phyloP scores from a whole-genome alignment of 2,888 invertebrate genomes.

The Pyrrhia umbra region DNA sequence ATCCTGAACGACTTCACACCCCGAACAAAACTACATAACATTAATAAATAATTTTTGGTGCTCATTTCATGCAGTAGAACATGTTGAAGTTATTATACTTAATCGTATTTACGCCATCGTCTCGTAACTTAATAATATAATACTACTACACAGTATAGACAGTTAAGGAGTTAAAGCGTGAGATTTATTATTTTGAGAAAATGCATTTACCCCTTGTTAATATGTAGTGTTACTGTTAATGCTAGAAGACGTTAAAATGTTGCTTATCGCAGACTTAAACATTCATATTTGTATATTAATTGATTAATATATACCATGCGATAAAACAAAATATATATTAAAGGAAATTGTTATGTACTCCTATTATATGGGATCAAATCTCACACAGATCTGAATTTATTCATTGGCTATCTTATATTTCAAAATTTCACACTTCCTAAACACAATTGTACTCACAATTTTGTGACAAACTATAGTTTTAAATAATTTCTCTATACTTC shows the following conservation, averaged over 20 bases:
- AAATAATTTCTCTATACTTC: conserved; percentile 35
- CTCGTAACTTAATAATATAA: conserved; percentile 59
- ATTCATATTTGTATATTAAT: conserved; percentile 31
- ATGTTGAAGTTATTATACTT: conserved; percentile 63
- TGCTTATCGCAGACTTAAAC: conserved; percentile 63
- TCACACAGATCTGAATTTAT: conserved; percentile 21
- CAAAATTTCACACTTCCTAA: conserved; percentile 15
- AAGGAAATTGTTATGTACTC: conserved; percentile 42
- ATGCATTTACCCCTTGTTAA: conserved; percentile 84
- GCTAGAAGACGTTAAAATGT: conserved; percentile 64
- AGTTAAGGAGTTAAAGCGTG: conserved; percentile 68
- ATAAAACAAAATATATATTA: conserved; percentile 29
- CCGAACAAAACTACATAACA: conserved; percentile 44
- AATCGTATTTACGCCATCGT: conserved; percentile 59
- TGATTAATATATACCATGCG: conserved; percentile 31
- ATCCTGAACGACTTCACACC: not conserved
- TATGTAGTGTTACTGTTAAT: conserved; percentile 74
- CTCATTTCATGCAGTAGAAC: conserved; percentile 79
- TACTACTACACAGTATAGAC: conserved; percentile 58
- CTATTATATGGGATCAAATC: conserved; percentile 52
- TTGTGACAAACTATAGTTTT: conserved; percentile 15
- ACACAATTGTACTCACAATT: conserved; percentile 18
- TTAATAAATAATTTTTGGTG: conserved; percentile 65
- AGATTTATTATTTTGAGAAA: conserved; percentile 83
- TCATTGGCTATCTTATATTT: conserved; percentile 20